Percentiles rank a stretch among this genome's conserved stretches.
phyloP scores from a whole-genome alignment of 2,113 vertebrate species.

The Rhynchomys soricoides region DNA sequence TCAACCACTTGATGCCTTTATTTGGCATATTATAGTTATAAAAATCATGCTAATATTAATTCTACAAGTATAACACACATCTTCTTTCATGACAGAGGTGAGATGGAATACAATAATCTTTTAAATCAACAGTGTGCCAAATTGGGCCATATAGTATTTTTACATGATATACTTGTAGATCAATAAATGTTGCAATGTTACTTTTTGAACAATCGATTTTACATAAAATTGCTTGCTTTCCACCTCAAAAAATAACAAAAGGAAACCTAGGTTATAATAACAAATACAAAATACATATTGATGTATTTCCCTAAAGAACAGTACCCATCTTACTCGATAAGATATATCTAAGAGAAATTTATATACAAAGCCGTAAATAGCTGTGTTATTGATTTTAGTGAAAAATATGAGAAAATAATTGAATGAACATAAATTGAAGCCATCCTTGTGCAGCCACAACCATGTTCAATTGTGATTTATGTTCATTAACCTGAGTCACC shows the following conservation, averaged over 20 bases:
- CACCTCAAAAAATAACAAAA: slow-evolving; percentile 47
- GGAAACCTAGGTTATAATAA: slow-evolving; percentile 36
- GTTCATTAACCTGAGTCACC: neutral
- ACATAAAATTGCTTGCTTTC: neutral
- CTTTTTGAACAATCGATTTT: slow-evolving; percentile 24
- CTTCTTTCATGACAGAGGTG: neutral
- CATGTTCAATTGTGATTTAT: neutral
- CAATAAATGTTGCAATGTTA: slow-evolving; percentile 19
- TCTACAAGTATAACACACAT: neutral
- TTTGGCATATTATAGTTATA: slow-evolving; percentile 49
- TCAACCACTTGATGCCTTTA: slow-evolving; percentile 17
- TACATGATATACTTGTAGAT: slow-evolving; percentile 23
- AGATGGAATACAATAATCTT: neutral
- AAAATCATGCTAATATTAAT: slow-evolving; percentile 22
- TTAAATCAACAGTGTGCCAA: neutral
- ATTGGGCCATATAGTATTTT: neutral
- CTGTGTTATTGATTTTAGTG: slow-evolving; percentile 48
- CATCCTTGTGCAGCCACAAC: neutral
- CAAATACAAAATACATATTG: neutral
- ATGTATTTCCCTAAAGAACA: slow-evolving; percentile 46
- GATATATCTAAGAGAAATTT: neutral
- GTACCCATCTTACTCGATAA: slow-evolving; percentile 7
- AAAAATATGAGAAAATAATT: slow-evolving; percentile 46
- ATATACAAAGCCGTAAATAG: neutral
- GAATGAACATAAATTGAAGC: neutral